These are phyloP conservation scores for Xyrichtys novacula DNA, from an alignment of 2,797 vertebrate genomes.

Conservation along the genomic window DNA sequence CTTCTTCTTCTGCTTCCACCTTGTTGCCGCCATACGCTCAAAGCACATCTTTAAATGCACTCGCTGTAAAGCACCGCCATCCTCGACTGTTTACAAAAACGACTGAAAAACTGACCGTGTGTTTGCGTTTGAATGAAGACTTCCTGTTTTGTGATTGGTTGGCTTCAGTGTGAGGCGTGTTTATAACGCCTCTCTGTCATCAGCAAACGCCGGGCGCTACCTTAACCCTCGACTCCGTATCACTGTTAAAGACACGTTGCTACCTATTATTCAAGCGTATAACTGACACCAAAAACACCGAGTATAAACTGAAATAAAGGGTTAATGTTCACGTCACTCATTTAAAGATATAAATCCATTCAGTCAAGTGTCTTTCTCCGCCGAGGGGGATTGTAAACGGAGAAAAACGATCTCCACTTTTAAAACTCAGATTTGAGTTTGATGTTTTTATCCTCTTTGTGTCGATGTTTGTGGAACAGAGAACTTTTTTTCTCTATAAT, in stretches of 20 bases:
- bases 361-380: constrained; percentile 27
- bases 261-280: not conserved
- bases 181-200: constrained; percentile 10
- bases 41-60: constrained; percentile 57
- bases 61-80: constrained; percentile 42
- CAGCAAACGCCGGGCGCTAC: constrained; percentile 22
- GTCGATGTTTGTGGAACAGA: constrained; percentile 56
- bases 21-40: constrained; percentile 24
- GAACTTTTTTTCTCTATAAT: constrained; percentile 17
- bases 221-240: constrained; percentile 6
- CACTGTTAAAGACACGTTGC: constrained; percentile 9
- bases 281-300: not conserved
- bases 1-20: too few relatives aligned
- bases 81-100: constrained; percentile 59
- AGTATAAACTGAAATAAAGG: not conserved
- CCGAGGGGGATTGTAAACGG: constrained; percentile 8
- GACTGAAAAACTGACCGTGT: constrained; percentile 10
- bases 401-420: not conserved
- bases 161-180: too few relatives aligned
- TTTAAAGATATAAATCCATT: not conserved
- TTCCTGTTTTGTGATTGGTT: not conserved
- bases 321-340: not conserved
- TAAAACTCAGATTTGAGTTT: constrained; percentile 4
- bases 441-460: constrained; percentile 29
- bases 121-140: constrained; percentile 20